These are phyloP conservation scores for Entomobrya multifasciata DNA, from an alignment of 2,888 invertebrate species.

Conservation along the genomic window DNA sequence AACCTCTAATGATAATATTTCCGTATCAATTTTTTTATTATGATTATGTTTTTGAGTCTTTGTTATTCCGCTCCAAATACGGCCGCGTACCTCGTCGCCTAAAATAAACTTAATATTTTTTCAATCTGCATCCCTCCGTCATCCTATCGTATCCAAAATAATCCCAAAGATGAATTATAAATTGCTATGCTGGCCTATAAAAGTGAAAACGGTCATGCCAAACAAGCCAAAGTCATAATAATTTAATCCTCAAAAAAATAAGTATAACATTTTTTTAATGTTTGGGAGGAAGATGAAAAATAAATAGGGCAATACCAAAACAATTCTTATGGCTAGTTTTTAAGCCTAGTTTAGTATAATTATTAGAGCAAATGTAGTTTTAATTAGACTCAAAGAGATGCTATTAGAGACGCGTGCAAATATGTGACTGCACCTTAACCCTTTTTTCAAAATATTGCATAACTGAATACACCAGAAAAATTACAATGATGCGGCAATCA, in stretches of 20 bases:
- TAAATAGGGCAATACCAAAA: conserved; percentile 32
- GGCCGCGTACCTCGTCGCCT: too few species aligned
- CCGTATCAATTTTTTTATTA: too few species aligned
- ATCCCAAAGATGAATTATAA: too few species aligned
- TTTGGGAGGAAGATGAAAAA: conserved; percentile 4
- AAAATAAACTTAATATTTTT: too few species aligned
- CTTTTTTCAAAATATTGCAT: conserved; percentile 41
- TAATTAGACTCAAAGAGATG: not conserved
- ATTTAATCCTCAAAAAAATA: too few species aligned
- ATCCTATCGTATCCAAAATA: too few species aligned
- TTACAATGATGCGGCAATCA: conserved; percentile 43
- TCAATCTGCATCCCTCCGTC: too few species aligned
- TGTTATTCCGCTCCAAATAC: conserved; percentile 59
- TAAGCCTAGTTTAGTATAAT: not conserved
- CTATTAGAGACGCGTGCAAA: not conserved
- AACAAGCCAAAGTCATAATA: too few species aligned
- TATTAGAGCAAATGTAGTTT: not conserved
- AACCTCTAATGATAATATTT: too few species aligned
- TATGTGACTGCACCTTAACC: conserved; percentile 18
- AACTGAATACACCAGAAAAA: not conserved
- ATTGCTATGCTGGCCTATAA: conserved; percentile 34
- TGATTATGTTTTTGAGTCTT: not conserved
- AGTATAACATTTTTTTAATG: too few species aligned
- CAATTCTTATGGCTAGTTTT: not conserved
- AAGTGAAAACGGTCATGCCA: conserved; percentile 2